A percentile compares a stretch with the other conserved stretches of the same genome.
Conservation (phyloP, 2,888 invertebrate genomes). For the Philonicus albiceps region DNA sequence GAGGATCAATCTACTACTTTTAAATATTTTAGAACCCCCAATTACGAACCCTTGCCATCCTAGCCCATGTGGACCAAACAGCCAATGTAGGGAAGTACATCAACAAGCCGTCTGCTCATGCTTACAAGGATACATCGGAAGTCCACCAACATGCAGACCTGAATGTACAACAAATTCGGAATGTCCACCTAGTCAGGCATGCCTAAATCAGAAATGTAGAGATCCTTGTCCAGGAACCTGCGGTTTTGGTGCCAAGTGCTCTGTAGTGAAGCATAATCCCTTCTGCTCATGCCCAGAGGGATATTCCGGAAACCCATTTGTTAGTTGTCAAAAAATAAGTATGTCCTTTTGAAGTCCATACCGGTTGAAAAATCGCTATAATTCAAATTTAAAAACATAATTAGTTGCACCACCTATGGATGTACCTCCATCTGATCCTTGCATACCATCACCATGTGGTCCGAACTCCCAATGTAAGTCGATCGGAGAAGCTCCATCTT, state of each 20-base stretch:
- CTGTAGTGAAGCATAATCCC: conserved; percentile 82
- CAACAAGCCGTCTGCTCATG: conserved; percentile 78
- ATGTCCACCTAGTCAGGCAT: conserved; percentile 77
- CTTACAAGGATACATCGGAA: conserved; percentile 74
- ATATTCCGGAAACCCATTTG: conserved; percentile 79
- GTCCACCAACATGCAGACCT: conserved; percentile 80
- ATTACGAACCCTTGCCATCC: conserved; percentile 71
- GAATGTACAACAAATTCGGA: conserved; percentile 80
- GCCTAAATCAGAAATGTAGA: conserved; percentile 79
- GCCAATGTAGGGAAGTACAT: conserved; percentile 77
- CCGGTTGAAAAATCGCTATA: neutral
- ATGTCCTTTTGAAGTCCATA: conserved; percentile 52
- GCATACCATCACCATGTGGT: conserved; percentile 82
- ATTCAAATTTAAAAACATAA: neutral
- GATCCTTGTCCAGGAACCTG: conserved; percentile 87
- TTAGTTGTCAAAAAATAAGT: conserved; percentile 71
- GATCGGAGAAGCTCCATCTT: conserved; percentile 73
- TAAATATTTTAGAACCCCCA: conserved; percentile 56
- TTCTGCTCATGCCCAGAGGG: conserved; percentile 76
- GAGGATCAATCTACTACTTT: neutral
- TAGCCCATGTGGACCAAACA: conserved; percentile 81
- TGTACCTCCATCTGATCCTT: conserved; percentile 69
- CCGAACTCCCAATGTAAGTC: conserved; percentile 77
- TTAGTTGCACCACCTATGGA: conserved; percentile 65
- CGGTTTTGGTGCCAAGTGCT: conserved; percentile 76